phyloP scores from a whole-genome alignment of 2,888 invertebrate species.

The Cantharis nigra region DNA sequence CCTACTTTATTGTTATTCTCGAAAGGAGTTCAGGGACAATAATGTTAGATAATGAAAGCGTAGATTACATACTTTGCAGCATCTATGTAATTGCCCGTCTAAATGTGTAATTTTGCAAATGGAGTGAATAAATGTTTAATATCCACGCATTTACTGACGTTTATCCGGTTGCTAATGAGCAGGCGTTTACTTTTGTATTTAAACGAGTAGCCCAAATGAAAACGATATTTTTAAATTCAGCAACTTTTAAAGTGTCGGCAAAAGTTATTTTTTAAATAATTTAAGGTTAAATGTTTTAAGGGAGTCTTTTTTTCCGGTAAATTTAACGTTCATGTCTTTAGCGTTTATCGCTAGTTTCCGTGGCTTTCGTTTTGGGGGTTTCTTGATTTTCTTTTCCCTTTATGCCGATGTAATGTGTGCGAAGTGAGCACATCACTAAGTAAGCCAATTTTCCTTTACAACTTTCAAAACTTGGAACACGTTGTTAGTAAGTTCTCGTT shows the following conservation, averaged over 20 bases:
- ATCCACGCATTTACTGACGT: conserved; percentile 35
- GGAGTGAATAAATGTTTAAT: conserved; percentile 42
- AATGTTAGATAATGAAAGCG: conserved; percentile 38
- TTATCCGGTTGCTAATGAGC: conserved; percentile 37
- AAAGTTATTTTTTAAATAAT: neutral
- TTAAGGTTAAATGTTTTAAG: neutral
- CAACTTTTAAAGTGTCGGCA: neutral
- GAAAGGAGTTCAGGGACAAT: conserved; percentile 31
- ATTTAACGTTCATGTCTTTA: conserved; percentile 42
- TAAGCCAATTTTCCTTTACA: conserved; percentile 35
- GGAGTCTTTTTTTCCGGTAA: conserved; percentile 40
- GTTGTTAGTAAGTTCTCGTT: conserved; percentile 2
- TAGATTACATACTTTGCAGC: conserved; percentile 40
- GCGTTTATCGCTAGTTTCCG: conserved; percentile 40
- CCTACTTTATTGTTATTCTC: conserved; percentile 39
- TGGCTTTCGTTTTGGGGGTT: conserved; percentile 33
- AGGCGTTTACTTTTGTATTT: conserved; percentile 31
- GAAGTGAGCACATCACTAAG: conserved; percentile 25
- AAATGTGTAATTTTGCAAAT: conserved; percentile 42
- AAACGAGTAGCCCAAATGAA: conserved; percentile 21
- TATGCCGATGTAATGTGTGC: conserved; percentile 20
- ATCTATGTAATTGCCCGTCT: conserved; percentile 39
- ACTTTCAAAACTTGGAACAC: conserved; percentile 24
- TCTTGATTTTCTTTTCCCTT: conserved; percentile 36
- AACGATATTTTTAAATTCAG: conserved; percentile 12